A percentile compares a stretch with the other conserved stretches of the same genome.
Evolutionary conservation across 1,140 invertebrate genomes (phyloP).

Genomic region (Solenopsis invicta): DNA sequence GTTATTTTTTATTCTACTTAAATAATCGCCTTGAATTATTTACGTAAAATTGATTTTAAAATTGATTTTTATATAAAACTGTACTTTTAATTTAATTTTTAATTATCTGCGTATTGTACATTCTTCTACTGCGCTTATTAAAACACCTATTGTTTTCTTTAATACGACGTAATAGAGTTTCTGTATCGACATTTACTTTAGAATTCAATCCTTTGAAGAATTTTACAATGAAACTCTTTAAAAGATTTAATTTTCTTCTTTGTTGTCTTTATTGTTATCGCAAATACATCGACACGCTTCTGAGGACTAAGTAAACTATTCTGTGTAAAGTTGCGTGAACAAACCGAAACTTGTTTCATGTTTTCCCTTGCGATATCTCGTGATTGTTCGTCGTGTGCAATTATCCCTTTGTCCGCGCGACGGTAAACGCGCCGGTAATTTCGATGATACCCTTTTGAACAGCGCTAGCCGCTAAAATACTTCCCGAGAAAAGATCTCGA

Average conservation of each 20-base stretch:
- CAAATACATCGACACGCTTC: not conserved
- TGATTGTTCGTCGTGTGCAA: not conserved
- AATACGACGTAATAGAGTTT: not conserved
- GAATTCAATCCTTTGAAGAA: constrained; percentile 19
- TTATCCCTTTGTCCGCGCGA: not conserved
- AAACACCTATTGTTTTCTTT: not conserved
- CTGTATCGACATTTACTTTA: not conserved
- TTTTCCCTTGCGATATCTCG: not conserved
- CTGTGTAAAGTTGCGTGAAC: constrained; percentile 19
- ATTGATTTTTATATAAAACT: not conserved
- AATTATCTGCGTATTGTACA: not conserved
- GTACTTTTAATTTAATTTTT: not conserved
- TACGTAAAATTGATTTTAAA: not conserved
- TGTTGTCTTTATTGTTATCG: not conserved
- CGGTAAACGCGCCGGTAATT: constrained; percentile 33
- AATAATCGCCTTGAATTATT: not conserved
- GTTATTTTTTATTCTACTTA: not conserved
- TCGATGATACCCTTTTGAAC: constrained; percentile 1
- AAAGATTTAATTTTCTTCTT: not conserved
- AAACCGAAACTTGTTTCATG: not conserved
- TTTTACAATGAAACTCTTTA: too few relatives aligned
- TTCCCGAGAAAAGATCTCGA: constrained; percentile 26
- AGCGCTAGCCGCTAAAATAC: not conserved
- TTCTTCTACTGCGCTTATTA: not conserved
- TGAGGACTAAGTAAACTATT: not conserved